Evolutionary conservation across 2,888 invertebrate species (phyloP).

Genomic region (Cataglyphis altisquamis): DNA sequence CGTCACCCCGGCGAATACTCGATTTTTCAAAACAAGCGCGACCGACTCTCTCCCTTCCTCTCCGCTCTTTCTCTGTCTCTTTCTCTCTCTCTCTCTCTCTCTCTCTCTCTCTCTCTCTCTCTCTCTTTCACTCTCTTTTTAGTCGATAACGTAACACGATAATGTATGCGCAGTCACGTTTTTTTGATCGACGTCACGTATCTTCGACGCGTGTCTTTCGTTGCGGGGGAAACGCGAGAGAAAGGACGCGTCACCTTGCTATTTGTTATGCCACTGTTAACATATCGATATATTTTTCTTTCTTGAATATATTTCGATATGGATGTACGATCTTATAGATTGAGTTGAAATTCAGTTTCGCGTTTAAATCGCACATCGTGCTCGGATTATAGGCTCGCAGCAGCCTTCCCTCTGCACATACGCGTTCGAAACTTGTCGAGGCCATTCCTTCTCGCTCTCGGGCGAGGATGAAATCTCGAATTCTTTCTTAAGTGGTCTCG

Average conservation of each 20-base stretch:
- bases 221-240: slow-evolving; percentile 52
- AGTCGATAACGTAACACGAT: slow-evolving; percentile 67
- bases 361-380: not conserved
- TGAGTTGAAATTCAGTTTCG: not conserved
- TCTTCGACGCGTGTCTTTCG: slow-evolving; percentile 43
- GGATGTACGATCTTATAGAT: not conserved
- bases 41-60: not conserved
- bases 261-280: slow-evolving; percentile 47
- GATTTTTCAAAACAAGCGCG: slow-evolving; percentile 45
- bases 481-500: slow-evolving; percentile 43
- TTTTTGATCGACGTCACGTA: slow-evolving; percentile 79
- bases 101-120: not conserved
- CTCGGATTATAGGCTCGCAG: not conserved
- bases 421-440: slow-evolving; percentile 26
- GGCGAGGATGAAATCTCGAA: slow-evolving; percentile 42
- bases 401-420: not conserved
- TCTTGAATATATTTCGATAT: not conserved
- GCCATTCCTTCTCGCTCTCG: slow-evolving; percentile 15
- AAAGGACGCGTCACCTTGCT: slow-evolving; percentile 11
- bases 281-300: slow-evolving; percentile 10
- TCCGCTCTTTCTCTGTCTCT: not conserved
- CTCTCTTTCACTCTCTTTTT: not conserved
- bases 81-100: slow-evolving; percentile 15
- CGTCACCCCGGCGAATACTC: slow-evolving; percentile 10
- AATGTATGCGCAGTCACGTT: slow-evolving; percentile 85